A percentile compares a stretch with the other conserved stretches of the same genome.
Conservation (phyloP, 2,797 vertebrate species). For the Aeoliscus strigatus region DNA sequence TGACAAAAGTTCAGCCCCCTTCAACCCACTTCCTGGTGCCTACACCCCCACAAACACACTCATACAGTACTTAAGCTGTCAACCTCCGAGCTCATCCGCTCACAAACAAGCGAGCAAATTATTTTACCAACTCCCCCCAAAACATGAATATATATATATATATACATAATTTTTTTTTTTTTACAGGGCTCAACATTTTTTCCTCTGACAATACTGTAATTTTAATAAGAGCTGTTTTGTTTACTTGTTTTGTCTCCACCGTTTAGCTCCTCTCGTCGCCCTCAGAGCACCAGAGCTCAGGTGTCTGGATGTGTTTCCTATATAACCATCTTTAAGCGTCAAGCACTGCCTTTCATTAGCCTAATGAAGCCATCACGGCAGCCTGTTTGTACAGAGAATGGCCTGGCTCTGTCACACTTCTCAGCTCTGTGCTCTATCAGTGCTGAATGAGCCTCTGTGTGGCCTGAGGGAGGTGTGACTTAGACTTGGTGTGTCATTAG, state of each 20-base stretch:
- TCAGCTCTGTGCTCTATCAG: slow-evolving; percentile 64
- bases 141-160: slow-evolving; percentile 2
- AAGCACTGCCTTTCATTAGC: slow-evolving; percentile 58
- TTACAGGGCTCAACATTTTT: no score
- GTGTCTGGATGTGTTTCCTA: slow-evolving; percentile 38
- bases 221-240: no score
- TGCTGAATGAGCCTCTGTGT: slow-evolving; percentile 64
- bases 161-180: slow-evolving; percentile 1
- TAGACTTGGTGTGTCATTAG: slow-evolving; percentile 72
- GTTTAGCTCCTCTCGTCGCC: no score
- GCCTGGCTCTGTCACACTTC: slow-evolving; percentile 57
- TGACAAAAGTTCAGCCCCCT: slow-evolving; percentile 82
- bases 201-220: slow-evolving; percentile 3
- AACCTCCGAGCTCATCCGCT: slow-evolving; percentile 26
- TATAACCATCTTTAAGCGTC: slow-evolving; percentile 48
- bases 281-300: slow-evolving; percentile 19
- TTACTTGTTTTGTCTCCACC: no score
- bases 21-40: slow-evolving; percentile 66
- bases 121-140: slow-evolving; percentile 18
- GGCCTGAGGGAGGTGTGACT: slow-evolving; percentile 70
- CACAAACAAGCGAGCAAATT: slow-evolving; percentile 45
- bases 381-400: slow-evolving; percentile 62
- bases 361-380: slow-evolving; percentile 68
- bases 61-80: slow-evolving; percentile 53
- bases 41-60: slow-evolving; percentile 69